A percentile compares a stretch with the other conserved stretches of the same genome.
These are phyloP conservation scores for Ernsta delagoae DNA, from an alignment of 2,888 invertebrate genomes.

Conservation along the genomic window DNA sequence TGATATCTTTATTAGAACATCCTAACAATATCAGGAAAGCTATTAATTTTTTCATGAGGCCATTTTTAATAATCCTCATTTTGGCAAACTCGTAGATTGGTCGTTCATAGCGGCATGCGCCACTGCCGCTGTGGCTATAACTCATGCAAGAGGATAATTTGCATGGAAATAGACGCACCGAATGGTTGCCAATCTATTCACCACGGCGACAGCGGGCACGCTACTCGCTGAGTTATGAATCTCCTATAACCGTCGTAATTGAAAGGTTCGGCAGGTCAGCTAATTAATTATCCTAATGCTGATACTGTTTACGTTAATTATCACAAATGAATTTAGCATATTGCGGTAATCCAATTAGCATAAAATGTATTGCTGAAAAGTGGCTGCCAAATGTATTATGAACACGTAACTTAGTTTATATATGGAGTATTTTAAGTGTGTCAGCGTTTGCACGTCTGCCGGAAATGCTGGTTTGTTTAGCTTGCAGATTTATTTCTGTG, in stretches of 20 bases:
- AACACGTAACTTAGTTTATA: slow-evolving; percentile 30
- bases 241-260: slow-evolving; percentile 25
- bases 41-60: not conserved
- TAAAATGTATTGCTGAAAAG: not conserved
- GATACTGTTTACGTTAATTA: no score
- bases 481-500: slow-evolving; percentile 80
- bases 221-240: slow-evolving; percentile 31
- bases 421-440: slow-evolving; percentile 66
- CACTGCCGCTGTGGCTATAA: slow-evolving; percentile 46
- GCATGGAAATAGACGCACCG: slow-evolving; percentile 49
- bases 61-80: slow-evolving; percentile 55
- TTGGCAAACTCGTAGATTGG: slow-evolving; percentile 57
- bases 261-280: slow-evolving; percentile 1
- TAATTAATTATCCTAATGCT: not conserved
- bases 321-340: not conserved
- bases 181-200: slow-evolving; percentile 50
- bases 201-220: slow-evolving; percentile 45
- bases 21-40: no score
- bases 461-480: slow-evolving; percentile 82
- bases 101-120: slow-evolving; percentile 32
- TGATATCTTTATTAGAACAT: no score
- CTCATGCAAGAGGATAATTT: slow-evolving; percentile 63
- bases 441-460: slow-evolving; percentile 69
- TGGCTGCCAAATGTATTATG: not conserved
- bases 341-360: not conserved